These are phyloP conservation scores for Rhadina sibilatrix DNA, from an alignment of 2,113 vertebrate genomes.

Conservation along the genomic window DNA sequence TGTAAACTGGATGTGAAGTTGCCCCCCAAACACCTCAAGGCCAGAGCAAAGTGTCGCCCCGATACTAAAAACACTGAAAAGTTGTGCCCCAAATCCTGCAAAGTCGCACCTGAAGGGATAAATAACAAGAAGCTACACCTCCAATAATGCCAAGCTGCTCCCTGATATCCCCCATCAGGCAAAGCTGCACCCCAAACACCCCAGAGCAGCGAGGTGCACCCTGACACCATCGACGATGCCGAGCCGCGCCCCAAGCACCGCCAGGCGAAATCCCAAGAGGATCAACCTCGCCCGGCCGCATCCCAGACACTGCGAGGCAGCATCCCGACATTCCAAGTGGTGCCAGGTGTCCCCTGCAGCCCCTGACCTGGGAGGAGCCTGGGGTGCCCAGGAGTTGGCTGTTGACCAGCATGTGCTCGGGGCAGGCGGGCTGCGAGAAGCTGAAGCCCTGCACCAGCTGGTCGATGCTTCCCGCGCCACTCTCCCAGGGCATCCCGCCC, in stretches of 20 bases:
- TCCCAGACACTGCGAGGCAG: background rate
- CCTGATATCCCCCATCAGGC: background rate
- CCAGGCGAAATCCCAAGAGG: rapidly evolving
- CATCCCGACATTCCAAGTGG: background rate
- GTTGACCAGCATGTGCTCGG: conserved; percentile 92
- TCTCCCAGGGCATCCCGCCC: conserved; percentile 77
- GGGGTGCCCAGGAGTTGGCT: conserved; percentile 91
- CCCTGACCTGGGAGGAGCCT: conserved; percentile 89
- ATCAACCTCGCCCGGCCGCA: background rate
- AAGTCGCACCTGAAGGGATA: rapidly evolving
- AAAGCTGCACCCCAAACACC: background rate
- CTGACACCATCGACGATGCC: rapidly evolving
- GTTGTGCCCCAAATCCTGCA: background rate
- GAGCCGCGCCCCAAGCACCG: rapidly evolving
- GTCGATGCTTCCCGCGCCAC: conserved; percentile 70
- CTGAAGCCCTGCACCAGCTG: conserved; percentile 85
- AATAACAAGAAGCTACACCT: background rate
- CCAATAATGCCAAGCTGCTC: background rate
- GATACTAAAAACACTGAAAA: background rate
- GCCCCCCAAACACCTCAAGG: background rate
- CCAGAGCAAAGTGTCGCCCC: rapidly evolving
- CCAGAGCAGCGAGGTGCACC: background rate
- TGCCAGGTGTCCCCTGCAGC: background rate
- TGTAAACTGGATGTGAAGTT: rapidly evolving
- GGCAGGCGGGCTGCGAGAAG: conserved; percentile 92